Conservation (phyloP, 1,140 invertebrate genomes). For the Listronotus oregonensis region DNA sequence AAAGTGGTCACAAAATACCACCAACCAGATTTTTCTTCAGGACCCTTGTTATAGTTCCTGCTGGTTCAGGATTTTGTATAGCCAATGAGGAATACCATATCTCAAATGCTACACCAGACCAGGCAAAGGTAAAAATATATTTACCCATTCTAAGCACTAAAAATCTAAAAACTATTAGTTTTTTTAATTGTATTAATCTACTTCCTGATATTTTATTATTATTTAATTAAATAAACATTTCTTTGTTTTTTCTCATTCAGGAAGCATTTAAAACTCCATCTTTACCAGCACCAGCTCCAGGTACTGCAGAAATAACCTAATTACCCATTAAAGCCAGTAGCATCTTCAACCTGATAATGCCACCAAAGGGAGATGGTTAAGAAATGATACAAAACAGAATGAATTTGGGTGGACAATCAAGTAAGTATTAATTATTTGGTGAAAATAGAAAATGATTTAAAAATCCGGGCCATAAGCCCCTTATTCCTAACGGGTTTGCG, state of each 20-base stretch:
- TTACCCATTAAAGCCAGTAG: constrained; percentile 45
- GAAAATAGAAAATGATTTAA: no score
- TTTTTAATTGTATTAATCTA: no score
- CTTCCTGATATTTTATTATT: no score
- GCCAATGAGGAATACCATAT: constrained; percentile 79
- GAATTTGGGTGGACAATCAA: constrained; percentile 80
- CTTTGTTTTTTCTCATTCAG: no score
- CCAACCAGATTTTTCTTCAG: constrained; percentile 78
- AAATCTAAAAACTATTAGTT: no score
- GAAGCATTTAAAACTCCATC: constrained; percentile 58
- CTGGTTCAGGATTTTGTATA: constrained; percentile 73
- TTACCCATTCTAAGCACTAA: no score
- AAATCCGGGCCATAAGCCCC: no score
- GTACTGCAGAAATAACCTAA: constrained; percentile 44
- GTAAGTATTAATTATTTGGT: constrained; percentile 59
- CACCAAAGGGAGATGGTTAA: constrained; percentile 71
- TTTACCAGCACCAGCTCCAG: constrained; percentile 39
- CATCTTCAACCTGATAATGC: constrained; percentile 55
- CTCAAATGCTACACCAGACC: constrained; percentile 69
- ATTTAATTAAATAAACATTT: no score
- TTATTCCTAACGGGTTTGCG: no score
- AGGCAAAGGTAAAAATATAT: no score
- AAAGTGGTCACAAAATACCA: constrained; percentile 59
- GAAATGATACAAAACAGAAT: constrained; percentile 79
- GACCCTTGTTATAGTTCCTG: constrained; percentile 80